Evolutionary conservation across 1,140 invertebrate species (phyloP), one percentile per base, ranked within the genome.

Genomic region (Mactra quadrangularis): DNA sequence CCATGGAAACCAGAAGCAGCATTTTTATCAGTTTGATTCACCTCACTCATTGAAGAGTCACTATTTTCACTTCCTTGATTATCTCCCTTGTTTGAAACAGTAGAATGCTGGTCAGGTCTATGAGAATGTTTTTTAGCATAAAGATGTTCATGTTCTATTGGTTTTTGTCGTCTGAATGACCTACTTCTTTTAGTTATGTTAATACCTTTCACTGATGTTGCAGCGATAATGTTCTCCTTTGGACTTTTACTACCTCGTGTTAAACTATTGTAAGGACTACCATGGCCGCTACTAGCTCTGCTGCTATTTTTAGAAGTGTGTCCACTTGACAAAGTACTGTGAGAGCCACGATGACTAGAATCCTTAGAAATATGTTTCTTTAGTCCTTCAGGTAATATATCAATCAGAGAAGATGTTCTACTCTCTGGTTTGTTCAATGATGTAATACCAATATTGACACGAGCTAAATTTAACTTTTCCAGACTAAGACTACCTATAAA

Each of bases 401-500:
- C 86, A n/a, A 85, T 60, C 38, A 91, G 76, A 17, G 90, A 91
- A 11, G 55, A 60, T 57, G 78, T 55, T 41, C 66, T 47, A 64
- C 45, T 74, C 31, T 75, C 27, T 47, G n/a, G 50, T 0, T 74
- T 66, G n/a, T 64, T 70, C 41, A 78, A 76, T 7, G 53, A 33
- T 29, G 78, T 66, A 25, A 81, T 83, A 15, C 74, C 75, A 35
- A 81, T 72, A 79, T 74, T 82, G 27, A 72, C 52, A 41, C 82
- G 47, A 31, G 78, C 85, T 71, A 82, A 78, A 68, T 79, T 84
- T 17, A 87, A 45, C 76, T 89, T 86, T 57, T 91, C 89, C 64
- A 89, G 89, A 57, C 87, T 90, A 22, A 84, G 75, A 17, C 89
- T 76, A 17, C 89, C 87, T 11, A 91, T 84, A 74, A 90, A 91